These are phyloP conservation scores for Oxycera nigricornis DNA, from an alignment of 2,888 invertebrate species.

Conservation along the genomic window DNA sequence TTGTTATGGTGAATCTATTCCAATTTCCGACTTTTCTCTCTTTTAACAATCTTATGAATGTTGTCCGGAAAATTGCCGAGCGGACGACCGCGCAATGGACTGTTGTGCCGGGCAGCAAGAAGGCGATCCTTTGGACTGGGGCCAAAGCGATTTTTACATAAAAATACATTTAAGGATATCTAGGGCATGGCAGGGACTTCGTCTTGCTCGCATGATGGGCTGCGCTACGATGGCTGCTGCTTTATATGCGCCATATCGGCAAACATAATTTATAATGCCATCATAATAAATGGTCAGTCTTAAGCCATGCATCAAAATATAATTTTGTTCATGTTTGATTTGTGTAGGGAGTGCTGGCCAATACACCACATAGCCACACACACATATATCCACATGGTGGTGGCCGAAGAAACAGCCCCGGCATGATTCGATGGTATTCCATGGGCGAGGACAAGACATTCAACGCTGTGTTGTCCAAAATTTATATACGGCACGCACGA, in stretches of 20 bases:
- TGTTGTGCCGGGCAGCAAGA: too few relatives aligned
- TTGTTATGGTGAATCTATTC: slow-evolving; percentile 45
- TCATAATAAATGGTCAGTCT: slow-evolving; percentile 52
- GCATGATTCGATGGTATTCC: neutral
- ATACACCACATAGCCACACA: too few relatives aligned
- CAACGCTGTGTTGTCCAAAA: neutral
- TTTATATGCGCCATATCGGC: slow-evolving; percentile 49
- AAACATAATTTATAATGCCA: slow-evolving; percentile 51
- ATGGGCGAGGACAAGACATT: slow-evolving; percentile 15
- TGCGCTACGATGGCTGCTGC: slow-evolving; percentile 29
- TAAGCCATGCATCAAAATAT: slow-evolving; percentile 50
- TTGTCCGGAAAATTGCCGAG: slow-evolving; percentile 16
- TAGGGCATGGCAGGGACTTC: slow-evolving; percentile 2
- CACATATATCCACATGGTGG: too few relatives aligned
- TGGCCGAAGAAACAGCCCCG: too few relatives aligned
- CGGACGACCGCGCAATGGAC: slow-evolving; percentile 2
- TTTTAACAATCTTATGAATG: slow-evolving; percentile 36
- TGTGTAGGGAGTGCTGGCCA: slow-evolving; percentile 24
- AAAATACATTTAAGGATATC: slow-evolving; percentile 40
- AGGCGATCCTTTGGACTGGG: slow-evolving; percentile 31
- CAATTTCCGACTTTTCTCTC: slow-evolving; percentile 41
- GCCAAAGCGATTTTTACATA: slow-evolving; percentile 45
- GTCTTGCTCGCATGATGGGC: slow-evolving; percentile 12
- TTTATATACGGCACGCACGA: slow-evolving; percentile 20
- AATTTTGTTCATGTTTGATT: slow-evolving; percentile 36